phyloP scores from a whole-genome alignment of 2,797 vertebrate genomes.

The Coendou prehensilis region DNA sequence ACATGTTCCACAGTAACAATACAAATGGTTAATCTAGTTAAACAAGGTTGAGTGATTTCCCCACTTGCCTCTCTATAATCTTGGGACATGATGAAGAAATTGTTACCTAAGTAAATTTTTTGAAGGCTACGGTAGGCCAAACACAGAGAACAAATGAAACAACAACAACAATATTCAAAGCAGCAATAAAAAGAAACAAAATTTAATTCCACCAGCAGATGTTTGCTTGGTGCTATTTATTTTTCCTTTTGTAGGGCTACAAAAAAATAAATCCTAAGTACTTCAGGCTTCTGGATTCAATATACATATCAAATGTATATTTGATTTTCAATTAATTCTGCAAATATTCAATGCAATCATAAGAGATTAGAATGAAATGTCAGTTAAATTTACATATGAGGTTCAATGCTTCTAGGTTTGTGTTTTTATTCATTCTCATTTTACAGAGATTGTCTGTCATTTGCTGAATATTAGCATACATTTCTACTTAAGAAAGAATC shows the following conservation, averaged over 20 bases:
- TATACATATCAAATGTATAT: constrained; percentile 30
- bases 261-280: neutral
- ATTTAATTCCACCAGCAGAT: neutral
- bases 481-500: neutral
- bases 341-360: constrained; percentile 41
- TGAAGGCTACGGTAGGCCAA: constrained; percentile 61
- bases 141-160: neutral
- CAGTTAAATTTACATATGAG: constrained; percentile 44
- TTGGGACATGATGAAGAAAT: constrained; percentile 63
- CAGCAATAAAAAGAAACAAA: neutral
- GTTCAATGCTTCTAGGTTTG: constrained; percentile 18
- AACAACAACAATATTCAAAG: constrained; percentile 12
- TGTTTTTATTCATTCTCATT: constrained; percentile 62
- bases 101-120: constrained; percentile 61
- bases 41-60: constrained; percentile 73
- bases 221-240: neutral
- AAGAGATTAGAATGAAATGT: constrained; percentile 64
- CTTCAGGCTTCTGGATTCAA: constrained; percentile 38
- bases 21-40: constrained; percentile 53
- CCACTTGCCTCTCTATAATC: neutral
- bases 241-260: neutral
- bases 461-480: constrained; percentile 2
- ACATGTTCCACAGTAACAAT: constrained; percentile 9
- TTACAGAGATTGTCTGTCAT: neutral
- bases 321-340: constrained; percentile 60